Evolutionary conservation across 2,797 vertebrate species (phyloP).

Genomic region (Uromys caudimaculatus): DNA sequence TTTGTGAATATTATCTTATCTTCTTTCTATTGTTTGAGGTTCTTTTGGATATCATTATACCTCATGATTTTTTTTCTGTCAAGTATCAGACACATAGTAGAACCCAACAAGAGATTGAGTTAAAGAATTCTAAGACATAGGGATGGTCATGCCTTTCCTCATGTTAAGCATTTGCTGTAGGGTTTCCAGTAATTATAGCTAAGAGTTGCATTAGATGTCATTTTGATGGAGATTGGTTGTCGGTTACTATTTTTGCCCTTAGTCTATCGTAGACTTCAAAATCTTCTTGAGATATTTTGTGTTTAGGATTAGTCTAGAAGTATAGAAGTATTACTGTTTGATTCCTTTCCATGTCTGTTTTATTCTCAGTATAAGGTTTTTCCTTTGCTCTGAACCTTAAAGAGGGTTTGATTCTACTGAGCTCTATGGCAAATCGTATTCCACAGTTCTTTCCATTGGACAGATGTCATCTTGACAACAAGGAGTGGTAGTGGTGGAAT

Average conservation of each 20-base stretch:
- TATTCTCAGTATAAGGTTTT: background rate
- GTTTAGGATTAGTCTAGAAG: background rate
- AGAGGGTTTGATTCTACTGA: background rate
- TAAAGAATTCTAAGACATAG: background rate
- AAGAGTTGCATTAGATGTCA: background rate
- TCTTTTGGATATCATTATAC: background rate
- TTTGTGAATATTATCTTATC: background rate
- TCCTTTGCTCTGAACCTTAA: background rate
- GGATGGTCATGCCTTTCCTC: background rate
- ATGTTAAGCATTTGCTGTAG: background rate
- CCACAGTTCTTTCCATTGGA: background rate
- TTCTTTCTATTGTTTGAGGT: background rate
- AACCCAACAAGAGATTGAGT: background rate
- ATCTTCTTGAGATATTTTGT: background rate
- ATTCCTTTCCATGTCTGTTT: background rate
- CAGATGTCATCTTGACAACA: background rate
- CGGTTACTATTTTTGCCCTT: background rate
- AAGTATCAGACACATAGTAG: background rate
- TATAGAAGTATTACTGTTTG: background rate
- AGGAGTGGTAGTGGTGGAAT: background rate
- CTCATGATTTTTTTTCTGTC: background rate
- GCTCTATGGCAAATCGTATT: background rate
- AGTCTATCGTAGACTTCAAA: background rate
- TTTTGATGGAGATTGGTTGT: background rate
- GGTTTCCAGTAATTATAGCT: background rate